Base-by-base conservation (phyloP, 2,888 invertebrate species). In the Neoascia interrupta region DNA sequence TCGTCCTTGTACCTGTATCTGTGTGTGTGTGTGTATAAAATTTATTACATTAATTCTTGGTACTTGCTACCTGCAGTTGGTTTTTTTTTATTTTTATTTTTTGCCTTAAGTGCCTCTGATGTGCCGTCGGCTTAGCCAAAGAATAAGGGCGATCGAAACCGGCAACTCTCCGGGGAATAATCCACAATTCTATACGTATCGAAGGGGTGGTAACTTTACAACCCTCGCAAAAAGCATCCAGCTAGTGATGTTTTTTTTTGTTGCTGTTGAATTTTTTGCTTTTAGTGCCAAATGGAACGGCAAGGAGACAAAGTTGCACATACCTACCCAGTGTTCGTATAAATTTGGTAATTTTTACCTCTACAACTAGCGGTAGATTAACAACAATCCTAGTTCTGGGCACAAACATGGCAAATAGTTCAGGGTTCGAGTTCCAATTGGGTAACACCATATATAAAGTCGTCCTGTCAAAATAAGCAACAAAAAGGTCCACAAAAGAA, bases 111-210 rank as follows among this genome's bases (percentile, higher is more conserved):
- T 26, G 18, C 18, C 26, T 51, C 58, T 43, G 16, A 58, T 23
- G 23, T 69, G 39, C 69, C 69, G 69, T 49, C 58, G 69, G 41
- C 69, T 47, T 49, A 49, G 13, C 41, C 45, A 26, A 36, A 51
- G 34, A 69, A 60, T 51, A 53, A 58, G 34, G 23, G 60, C 60
- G 60, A 51, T 60, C 60, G 43, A 60, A 60, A 51, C 41, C 41
- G 43, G 51, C n/a, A 43, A 61, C 47, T 61, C 70, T 63, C 70
- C 8, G 15, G 70, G 70, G 70, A 63, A 72, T 63, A 53, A 54
- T 47, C 70, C 54, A 53, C 54, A 39, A 47, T 54, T 63, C 63
- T 47, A 61, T 56, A 54, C 47, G 19, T 21, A 45, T 41, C 16
- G 45, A 47, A 49, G 70, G 63, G 53, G 45, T 13, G 15, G 53